A percentile compares a stretch with the other conserved stretches of the same genome.
Evolutionary conservation across 1,140 invertebrate species (phyloP).

Genomic region (Drosophila baimaii): DNA sequence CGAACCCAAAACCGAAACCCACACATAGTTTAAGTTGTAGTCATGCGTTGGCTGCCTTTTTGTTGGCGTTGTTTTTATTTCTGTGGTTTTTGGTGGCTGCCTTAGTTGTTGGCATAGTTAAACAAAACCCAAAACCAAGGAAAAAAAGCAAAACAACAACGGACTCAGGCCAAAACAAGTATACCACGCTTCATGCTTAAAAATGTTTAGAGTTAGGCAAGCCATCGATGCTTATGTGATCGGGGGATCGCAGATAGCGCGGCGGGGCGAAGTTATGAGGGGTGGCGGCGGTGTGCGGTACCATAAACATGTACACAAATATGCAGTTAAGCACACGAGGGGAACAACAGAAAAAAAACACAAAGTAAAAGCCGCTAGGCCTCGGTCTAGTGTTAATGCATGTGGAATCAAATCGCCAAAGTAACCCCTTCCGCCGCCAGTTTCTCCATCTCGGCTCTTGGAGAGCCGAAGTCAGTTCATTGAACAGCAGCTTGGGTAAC

Average conservation of each 20-base stretch:
- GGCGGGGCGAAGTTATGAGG: neutral
- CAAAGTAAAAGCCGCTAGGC: constrained; percentile 78
- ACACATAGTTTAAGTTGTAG: constrained; percentile 78
- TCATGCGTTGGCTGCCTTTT: constrained; percentile 57
- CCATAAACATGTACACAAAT: constrained; percentile 70
- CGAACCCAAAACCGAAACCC: constrained; percentile 60
- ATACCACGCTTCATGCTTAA: constrained; percentile 80
- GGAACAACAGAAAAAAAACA: constrained; percentile 55
- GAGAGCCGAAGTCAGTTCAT: constrained; percentile 23
- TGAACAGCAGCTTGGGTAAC: constrained; percentile 45
- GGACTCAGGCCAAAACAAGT: constrained; percentile 64
- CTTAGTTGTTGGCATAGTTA: constrained; percentile 73
- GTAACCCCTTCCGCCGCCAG: constrained; percentile 11
- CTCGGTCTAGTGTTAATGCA: constrained; percentile 65
- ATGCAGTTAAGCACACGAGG: constrained; percentile 62
- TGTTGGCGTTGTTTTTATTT: constrained; percentile 38
- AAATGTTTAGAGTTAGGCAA: constrained; percentile 71
- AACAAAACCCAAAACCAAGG: constrained; percentile 31
- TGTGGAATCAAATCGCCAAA: constrained; percentile 34
- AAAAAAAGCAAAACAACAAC: constrained; percentile 17
- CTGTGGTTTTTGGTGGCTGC: constrained; percentile 42
- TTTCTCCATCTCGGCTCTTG: constrained; percentile 5
- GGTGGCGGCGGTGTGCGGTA: constrained; percentile 15
- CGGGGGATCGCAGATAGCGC: constrained; percentile 19
- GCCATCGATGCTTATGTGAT: constrained; percentile 76